Evolutionary conservation across 2,888 invertebrate genomes (phyloP).

Genomic region (Panopea generosa): DNA sequence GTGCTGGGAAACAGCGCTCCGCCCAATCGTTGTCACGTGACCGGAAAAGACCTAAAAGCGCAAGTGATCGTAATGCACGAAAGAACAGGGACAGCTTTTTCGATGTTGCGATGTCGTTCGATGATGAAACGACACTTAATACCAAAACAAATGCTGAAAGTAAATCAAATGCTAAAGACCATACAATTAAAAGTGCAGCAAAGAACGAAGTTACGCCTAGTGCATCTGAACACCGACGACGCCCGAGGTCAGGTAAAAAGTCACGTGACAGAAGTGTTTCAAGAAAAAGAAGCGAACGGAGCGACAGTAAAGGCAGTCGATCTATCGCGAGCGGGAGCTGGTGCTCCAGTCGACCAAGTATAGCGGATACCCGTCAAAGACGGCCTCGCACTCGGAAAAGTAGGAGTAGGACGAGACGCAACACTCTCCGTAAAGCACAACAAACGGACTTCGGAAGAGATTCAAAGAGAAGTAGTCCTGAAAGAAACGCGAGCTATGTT

Average conservation of each 20-base stretch:
- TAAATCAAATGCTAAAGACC: constrained; percentile 20
- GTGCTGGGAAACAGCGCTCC: constrained; percentile 32
- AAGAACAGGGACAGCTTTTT: constrained; percentile 39
- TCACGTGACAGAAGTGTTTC: constrained; percentile 54
- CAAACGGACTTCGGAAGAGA: constrained; percentile 17
- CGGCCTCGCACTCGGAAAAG: constrained; percentile 34
- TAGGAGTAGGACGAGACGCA: constrained; percentile 42
- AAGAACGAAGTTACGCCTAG: constrained; percentile 17
- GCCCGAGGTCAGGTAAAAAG: constrained; percentile 41
- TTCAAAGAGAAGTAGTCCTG: constrained; percentile 29
- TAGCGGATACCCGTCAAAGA: constrained; percentile 16
- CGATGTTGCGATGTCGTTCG: constrained; percentile 50
- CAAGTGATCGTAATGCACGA: background rate
- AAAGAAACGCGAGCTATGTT: constrained; percentile 21
- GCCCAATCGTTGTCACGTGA: constrained; percentile 4
- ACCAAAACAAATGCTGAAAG: constrained; percentile 42
- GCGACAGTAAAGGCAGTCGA: constrained; percentile 32
- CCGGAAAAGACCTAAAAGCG: constrained; percentile 25
- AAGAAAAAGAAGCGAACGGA: constrained; percentile 38
- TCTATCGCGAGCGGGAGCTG: constrained; percentile 46
- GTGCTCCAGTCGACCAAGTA: constrained; percentile 37
- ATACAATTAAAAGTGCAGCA: constrained; percentile 25
- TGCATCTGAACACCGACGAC: constrained; percentile 11
- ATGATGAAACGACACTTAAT: constrained; percentile 46
- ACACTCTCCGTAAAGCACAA: constrained; percentile 10